These are phyloP conservation scores for Calidris pygmaea DNA, from an alignment of 2,113 vertebrate species.

Conservation along the genomic window DNA sequence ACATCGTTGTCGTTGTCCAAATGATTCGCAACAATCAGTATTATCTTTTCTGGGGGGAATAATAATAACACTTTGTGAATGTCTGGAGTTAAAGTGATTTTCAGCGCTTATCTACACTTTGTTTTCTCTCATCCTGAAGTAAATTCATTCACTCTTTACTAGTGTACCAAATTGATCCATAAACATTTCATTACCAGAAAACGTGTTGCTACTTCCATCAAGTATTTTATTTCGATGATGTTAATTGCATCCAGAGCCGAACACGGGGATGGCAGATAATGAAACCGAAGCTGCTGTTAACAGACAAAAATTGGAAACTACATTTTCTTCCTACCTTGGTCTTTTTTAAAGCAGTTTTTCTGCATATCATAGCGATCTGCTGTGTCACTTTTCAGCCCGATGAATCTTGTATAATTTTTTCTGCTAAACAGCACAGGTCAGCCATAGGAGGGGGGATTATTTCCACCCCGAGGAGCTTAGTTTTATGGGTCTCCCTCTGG, in stretches of 20 bases:
- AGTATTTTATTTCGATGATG: conserved; percentile 25
- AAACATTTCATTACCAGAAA: conserved; percentile 69
- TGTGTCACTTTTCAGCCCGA: not conserved
- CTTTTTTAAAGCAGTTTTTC: not conserved
- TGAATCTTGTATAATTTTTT: rapidly evolving
- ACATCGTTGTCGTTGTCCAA: not conserved
- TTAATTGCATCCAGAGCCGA: conserved; percentile 12
- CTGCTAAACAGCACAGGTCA: not conserved
- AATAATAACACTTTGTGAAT: not conserved
- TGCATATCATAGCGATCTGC: not conserved
- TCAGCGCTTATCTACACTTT: not conserved
- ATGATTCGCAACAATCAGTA: conserved; percentile 23
- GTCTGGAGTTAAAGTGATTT: not conserved
- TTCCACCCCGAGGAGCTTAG: not conserved
- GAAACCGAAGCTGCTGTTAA: not conserved
- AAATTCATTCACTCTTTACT: conserved; percentile 48
- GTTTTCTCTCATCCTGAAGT: conserved; percentile 39
- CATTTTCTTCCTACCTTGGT: not conserved
- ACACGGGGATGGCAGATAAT: not conserved
- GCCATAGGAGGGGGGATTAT: not conserved
- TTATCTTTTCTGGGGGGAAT: not conserved
- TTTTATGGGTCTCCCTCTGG: not conserved
- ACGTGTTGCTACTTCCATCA: conserved; percentile 2
- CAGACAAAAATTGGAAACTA: not conserved
- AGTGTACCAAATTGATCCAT: conserved; percentile 55